Evolutionary conservation across 2,113 vertebrate species (phyloP), one percentile per base, ranked within the genome.

Genomic region (Cynocephalus volans): DNA sequence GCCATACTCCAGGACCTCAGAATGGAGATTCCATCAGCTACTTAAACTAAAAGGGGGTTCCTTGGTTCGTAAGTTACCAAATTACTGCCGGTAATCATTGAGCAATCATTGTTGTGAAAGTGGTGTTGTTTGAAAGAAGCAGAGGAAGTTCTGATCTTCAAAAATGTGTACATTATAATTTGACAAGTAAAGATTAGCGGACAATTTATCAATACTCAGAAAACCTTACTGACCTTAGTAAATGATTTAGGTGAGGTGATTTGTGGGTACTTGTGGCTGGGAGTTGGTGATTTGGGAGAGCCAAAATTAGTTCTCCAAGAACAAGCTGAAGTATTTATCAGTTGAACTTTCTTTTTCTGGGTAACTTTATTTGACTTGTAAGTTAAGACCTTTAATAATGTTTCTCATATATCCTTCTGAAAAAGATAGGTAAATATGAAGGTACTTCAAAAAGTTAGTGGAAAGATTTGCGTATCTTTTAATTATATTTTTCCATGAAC

Each of bases 341-440:
- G 9, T 1, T 95, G 48, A 76, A 67, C 14, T 79, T 96, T 94
- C 26, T 73, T 86, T 89, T 56, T 13, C 23, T 24, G 15, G 8
- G 12, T 90, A 92, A 85, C 23, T 94, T 81, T 87, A 73, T 79
- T 72, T 94, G 41, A 82, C 56, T 92, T 85, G 1, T 23, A 90
- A 84, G 67, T 94, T 86, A 92, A 96, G 13, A 45, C 10, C 87
- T 84, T 95, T 93, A 87, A 48, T 73, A 64, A 84, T 79, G 14
- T 80, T 33, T 87, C 21, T 95, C 13, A 79, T 26, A 80, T 26
- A 50, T 93, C 36, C 62, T 93, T 88, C 58, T 85, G 6, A 82
- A 95, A 86, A 80, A 48, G 14, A 50, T 87, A 31, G 21, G 79
- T 45, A 90, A 94, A 65, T 72, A 69, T 18, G 41, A 41, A 4